These are phyloP conservation scores for Myotis vivesi DNA, from an alignment of 2,797 vertebrate genomes.

Conservation along the genomic window DNA sequence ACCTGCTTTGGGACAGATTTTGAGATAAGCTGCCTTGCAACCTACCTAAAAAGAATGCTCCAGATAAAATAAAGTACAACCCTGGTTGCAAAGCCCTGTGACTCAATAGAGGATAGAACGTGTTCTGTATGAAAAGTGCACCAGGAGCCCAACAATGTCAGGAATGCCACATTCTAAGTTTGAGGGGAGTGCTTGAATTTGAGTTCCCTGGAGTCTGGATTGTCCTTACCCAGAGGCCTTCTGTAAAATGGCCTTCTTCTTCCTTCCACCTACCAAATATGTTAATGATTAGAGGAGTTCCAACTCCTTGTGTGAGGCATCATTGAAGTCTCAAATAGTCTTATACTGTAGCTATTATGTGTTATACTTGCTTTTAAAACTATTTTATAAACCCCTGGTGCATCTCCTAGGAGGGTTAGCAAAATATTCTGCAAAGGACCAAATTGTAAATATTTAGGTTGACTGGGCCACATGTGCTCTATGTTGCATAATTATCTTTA, in stretches of 20 bases:
- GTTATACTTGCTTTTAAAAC: background rate
- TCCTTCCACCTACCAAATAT: background rate
- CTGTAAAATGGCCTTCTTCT: background rate
- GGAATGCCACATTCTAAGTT: background rate
- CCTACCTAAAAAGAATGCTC: background rate
- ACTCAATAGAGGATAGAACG: background rate
- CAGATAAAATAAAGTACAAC: background rate
- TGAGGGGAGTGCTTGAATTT: background rate
- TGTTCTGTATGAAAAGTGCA: background rate
- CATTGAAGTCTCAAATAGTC: background rate
- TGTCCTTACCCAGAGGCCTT: background rate
- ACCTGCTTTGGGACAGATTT: background rate
- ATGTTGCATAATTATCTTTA: background rate
- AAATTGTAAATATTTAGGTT: constrained; percentile 40
- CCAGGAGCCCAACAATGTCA: background rate
- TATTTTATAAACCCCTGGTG: background rate
- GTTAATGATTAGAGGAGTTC: background rate
- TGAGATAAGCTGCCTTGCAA: background rate
- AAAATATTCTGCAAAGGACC: background rate
- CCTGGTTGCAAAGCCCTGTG: background rate
- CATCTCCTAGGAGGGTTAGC: background rate
- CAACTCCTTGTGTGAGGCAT: background rate
- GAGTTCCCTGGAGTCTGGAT: background rate
- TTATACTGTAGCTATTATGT: background rate
- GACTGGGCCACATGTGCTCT: background rate